These are phyloP conservation scores for Hybognathus amarus DNA, from an alignment of 2,797 vertebrate genomes.

Conservation along the genomic window DNA sequence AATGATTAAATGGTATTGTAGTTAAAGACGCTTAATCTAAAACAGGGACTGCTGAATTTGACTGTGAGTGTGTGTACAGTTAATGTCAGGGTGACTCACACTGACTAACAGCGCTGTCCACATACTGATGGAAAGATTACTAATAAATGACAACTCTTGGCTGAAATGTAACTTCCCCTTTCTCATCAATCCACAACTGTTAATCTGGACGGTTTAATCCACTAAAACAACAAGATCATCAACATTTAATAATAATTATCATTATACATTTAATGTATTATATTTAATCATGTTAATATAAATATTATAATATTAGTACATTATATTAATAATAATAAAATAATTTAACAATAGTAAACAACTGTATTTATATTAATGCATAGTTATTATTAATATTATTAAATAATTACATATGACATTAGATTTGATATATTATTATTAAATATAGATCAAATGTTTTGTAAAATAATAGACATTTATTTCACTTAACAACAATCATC, in stretches of 20 bases:
- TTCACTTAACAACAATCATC: no score
- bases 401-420: no score
- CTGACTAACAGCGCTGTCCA: neutral
- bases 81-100: constrained; percentile 3
- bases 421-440: no score
- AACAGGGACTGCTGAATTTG: neutral
- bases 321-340: neutral
- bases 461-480: no score
- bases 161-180: neutral
- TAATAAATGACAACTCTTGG: neutral
- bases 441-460: no score
- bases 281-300: no score
- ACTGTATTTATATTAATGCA: no score
- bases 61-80: neutral
- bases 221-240: neutral
- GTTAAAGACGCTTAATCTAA: neutral
- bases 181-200: neutral
- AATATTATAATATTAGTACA: neutral
- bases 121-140: neutral
- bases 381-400: no score
- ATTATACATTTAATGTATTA: no score
- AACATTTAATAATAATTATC: no score
- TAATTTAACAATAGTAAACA: no score
- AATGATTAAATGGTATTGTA: neutral
- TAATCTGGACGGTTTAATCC: neutral